A percentile compares a stretch with the other conserved stretches of the same genome.
phyloP scores from a whole-genome alignment of 2,888 invertebrate species.

The Epiperipatus broadwayi region DNA sequence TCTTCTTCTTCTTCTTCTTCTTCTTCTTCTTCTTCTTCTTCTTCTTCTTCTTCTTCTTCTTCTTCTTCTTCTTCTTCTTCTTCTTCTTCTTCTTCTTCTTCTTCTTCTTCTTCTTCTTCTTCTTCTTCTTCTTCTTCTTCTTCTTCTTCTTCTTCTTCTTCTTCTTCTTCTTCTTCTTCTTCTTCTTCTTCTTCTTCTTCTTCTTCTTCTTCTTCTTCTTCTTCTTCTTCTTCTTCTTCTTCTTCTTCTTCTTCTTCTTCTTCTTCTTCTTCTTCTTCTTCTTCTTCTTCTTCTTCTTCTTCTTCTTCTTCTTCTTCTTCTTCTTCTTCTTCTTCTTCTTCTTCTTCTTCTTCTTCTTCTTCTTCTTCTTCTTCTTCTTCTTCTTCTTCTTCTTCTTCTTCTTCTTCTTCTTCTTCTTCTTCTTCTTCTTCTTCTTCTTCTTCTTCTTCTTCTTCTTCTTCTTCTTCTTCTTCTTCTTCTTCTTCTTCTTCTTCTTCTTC shows the following conservation, averaged over 20 bases:
- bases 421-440: constrained; percentile 10
- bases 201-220: constrained; percentile 10
- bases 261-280: constrained; percentile 11
- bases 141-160: constrained; percentile 10
- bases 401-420: constrained; percentile 10
- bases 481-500: constrained; percentile 9
- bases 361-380: constrained; percentile 8
- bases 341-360: constrained; percentile 11
- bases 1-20: constrained; percentile 10
- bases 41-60: constrained; percentile 10
- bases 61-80: constrained; percentile 9
- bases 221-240: constrained; percentile 11
- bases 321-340: constrained; percentile 9
- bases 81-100: constrained; percentile 10
- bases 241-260: constrained; percentile 8
- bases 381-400: constrained; percentile 11
- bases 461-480: constrained; percentile 10
- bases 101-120: constrained; percentile 10
- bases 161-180: constrained; percentile 10
- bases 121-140: constrained; percentile 8
- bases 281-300: constrained; percentile 9
- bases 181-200: constrained; percentile 10
- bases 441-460: constrained; percentile 10
- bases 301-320: constrained; percentile 10
- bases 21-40: constrained; percentile 10